Conservation (phyloP, 1,140 invertebrate genomes). For the Lamellibrachia luymesi region DNA sequence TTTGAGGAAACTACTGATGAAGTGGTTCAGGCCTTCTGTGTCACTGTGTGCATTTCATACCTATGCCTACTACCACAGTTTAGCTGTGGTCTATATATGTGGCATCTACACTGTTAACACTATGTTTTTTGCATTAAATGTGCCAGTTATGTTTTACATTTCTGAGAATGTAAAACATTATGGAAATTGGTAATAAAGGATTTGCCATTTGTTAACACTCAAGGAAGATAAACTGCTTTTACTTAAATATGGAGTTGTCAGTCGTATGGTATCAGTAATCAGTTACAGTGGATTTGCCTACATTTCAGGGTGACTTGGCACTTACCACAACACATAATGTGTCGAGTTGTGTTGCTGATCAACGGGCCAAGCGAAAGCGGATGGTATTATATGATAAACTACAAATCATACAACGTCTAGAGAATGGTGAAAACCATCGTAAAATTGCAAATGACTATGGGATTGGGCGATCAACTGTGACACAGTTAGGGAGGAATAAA, state of each 20-base stretch:
- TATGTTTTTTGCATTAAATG: not conserved
- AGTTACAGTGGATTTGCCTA: not conserved
- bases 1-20: not conserved
- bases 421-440: not conserved
- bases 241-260: not conserved
- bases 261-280: not conserved
- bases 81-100: not conserved
- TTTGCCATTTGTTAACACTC: not conserved
- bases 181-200: not conserved
- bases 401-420: conserved; percentile 1
- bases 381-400: conserved; percentile 6
- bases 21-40: not conserved
- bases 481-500: not conserved
- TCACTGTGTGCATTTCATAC: not conserved
- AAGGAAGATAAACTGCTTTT: not conserved
- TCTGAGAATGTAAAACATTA: not conserved
- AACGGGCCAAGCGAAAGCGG: not conserved
- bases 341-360: not conserved
- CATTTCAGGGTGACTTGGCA: not conserved
- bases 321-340: not conserved
- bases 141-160: not conserved
- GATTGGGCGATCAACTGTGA: not conserved
- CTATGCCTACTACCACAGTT: not conserved
- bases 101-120: not conserved
- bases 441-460: conserved; percentile 1